Evolutionary conservation across 1,140 invertebrate species (phyloP).

Genomic region (Achroia grisella): DNA sequence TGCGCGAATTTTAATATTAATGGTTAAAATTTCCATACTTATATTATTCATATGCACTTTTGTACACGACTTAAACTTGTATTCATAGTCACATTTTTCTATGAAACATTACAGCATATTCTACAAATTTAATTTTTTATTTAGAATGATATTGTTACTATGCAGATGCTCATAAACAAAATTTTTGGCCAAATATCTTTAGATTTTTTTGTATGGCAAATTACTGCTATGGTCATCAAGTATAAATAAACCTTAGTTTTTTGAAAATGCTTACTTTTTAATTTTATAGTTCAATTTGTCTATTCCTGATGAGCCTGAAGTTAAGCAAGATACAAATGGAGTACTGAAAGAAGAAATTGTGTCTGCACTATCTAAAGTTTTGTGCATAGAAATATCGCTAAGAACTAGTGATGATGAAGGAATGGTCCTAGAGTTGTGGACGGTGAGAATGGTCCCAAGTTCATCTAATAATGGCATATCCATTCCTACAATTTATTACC

Average conservation of each 20-base stretch:
- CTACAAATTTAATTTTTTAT: no score
- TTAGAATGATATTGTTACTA: no score
- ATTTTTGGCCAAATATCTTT: no score
- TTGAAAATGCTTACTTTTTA: background rate
- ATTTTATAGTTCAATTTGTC: slow-evolving; percentile 54
- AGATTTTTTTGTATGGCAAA: no score
- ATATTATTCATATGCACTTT: no score
- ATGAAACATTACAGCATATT: no score
- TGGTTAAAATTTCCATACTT: no score
- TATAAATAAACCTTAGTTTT: no score
- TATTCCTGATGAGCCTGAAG: slow-evolving; percentile 55
- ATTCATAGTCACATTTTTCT: no score
- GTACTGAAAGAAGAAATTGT: slow-evolving; percentile 56
- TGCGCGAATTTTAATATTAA: background rate
- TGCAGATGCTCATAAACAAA: no score
- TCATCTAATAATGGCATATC: slow-evolving; percentile 33
- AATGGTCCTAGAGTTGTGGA: slow-evolving; percentile 60
- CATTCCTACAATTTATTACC: slow-evolving; percentile 51
- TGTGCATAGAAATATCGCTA: slow-evolving; percentile 59
- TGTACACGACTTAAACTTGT: no score
- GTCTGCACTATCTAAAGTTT: slow-evolving; percentile 42
- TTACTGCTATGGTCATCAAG: no score
- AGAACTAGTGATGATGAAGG: slow-evolving; percentile 53
- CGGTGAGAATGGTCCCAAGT: slow-evolving; percentile 39
- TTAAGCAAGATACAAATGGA: slow-evolving; percentile 46